These are phyloP conservation scores for Melieria crassipennis DNA, from an alignment of 2,888 invertebrate species.

Conservation along the genomic window DNA sequence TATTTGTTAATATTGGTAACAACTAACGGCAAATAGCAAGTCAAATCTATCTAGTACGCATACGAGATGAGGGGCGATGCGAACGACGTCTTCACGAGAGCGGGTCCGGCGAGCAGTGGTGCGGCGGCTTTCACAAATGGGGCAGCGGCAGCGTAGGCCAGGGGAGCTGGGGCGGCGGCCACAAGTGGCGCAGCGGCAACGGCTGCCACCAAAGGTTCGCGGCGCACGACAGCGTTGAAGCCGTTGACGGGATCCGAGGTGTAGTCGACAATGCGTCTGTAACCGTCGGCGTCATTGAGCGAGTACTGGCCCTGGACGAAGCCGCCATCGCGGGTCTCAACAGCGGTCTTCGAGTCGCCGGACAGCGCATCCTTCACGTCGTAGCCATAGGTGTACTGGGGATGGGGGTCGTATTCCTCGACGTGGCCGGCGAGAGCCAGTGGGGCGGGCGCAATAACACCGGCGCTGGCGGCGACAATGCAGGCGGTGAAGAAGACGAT, in stretches of 20 bases:
- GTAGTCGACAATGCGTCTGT: constrained; percentile 64
- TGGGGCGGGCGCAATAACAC: constrained; percentile 56
- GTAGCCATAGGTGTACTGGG: constrained; percentile 65
- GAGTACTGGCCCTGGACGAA: constrained; percentile 66
- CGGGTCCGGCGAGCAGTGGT: constrained; percentile 53
- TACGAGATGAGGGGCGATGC: constrained; percentile 63
- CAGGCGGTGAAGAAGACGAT: constrained; percentile 57
- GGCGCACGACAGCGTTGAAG: constrained; percentile 65
- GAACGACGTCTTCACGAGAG: constrained; percentile 58
- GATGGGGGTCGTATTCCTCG: constrained; percentile 64
- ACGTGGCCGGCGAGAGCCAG: constrained; percentile 53
- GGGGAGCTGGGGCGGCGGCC: constrained; percentile 36
- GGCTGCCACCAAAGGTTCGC: constrained; percentile 60
- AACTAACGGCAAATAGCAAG: constrained; percentile 5
- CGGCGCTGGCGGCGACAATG: constrained; percentile 58
- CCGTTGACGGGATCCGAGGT: constrained; percentile 65
- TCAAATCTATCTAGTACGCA: constrained; percentile 51
- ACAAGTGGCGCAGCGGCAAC: constrained; percentile 45
- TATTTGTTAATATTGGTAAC: background rate
- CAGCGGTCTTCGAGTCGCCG: constrained; percentile 65
- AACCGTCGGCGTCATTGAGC: constrained; percentile 65
- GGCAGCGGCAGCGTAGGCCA: constrained; percentile 48
- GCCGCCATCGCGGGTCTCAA: constrained; percentile 65
- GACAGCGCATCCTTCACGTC: constrained; percentile 65
- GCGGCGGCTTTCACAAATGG: constrained; percentile 46